Evolutionary conservation across 2,888 invertebrate genomes (phyloP).

Genomic region (Bembecia ichneumoniformis): DNA sequence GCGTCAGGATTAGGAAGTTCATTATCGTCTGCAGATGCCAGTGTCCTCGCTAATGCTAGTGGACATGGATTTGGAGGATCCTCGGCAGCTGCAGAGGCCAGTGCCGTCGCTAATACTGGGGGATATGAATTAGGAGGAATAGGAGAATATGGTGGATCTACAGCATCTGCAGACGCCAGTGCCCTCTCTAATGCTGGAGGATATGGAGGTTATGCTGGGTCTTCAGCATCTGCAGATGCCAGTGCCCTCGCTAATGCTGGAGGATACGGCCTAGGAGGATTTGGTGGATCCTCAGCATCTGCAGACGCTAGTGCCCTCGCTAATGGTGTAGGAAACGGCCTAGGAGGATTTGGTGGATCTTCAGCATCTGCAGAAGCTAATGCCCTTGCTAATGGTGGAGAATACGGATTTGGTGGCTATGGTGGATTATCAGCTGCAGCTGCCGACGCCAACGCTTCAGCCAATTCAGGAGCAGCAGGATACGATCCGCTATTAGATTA

Average conservation of each 20-base stretch:
- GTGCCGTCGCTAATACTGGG: conserved; percentile 2
- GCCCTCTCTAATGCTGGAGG: conserved; percentile 1
- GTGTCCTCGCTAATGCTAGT: conserved; percentile 7
- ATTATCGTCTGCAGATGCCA: not conserved
- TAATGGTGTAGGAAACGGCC: not conserved
- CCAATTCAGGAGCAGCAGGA: conserved; percentile 1
- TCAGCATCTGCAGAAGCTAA: not conserved
- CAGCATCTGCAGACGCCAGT: conserved; percentile 3
- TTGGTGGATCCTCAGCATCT: not conserved
- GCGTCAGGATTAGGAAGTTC: not conserved
- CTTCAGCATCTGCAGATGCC: not conserved
- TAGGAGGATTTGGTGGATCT: not conserved
- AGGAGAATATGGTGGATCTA: not conserved
- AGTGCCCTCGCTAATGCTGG: not conserved
- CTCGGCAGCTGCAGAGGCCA: conserved; percentile 6
- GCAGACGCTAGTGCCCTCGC: conserved; percentile 5
- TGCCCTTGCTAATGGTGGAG: conserved; percentile 2
- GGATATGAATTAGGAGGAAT: not conserved
- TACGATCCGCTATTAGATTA: too few species aligned
- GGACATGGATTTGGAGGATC: conserved; percentile 7
- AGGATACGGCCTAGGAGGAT: not conserved
- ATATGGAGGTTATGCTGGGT: conserved; percentile 4
- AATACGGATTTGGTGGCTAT: not conserved
- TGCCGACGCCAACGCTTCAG: conserved; percentile 5
- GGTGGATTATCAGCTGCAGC: conserved; percentile 2